Base-by-base conservation (phyloP, 1,140 invertebrate species). In the Globodera ellingtonae region DNA sequence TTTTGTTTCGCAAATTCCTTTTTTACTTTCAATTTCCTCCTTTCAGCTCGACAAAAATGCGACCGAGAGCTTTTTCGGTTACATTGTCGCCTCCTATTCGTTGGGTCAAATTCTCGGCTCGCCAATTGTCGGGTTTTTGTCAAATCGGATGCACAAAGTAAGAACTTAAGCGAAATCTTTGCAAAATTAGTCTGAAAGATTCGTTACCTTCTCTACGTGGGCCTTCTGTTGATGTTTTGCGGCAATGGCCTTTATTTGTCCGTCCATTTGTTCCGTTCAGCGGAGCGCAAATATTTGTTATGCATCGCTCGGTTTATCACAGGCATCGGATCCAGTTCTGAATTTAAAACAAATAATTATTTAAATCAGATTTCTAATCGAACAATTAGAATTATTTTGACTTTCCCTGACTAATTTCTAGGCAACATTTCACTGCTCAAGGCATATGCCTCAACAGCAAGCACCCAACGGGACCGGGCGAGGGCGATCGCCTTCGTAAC, bases 181-280 rank as follows among this genome's bases (percentile, higher is more conserved):
- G 35, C 21, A 24, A 2, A 73, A 73, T 18, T 50, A 44, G 13
- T 13, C 62, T 76, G 3, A 47, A n/a, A n/a, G 65, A 81, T 80
- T 46, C 76, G 72, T 62, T 35, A 78, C 21, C 72, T 79, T 0
- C 46, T 86, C 7, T 72, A 86, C 47, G 65, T 81, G 66, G 84
- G 86, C n/a, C 72, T 88, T 6, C 21, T 72, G 10, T 44, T 88
- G 9, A 86, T 82, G 66, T 70, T 86, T 69, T 13, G 73, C 52
- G 86, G 86, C 46, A 87, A 87, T 56, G 47, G 81, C n/a, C 18
- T 82, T 8, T 88, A 87, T 73, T 13, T 86, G 4, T 76, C 67
- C 72, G 71, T 79, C 0, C 81, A 81, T 56, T 70, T 85, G 18
- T 52, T 81, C 47, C 79, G 56, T 6, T 65, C 50, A 65, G 59